A percentile compares a stretch with the other conserved stretches of the same genome.
Evolutionary conservation across 2,888 invertebrate species (phyloP).

Genomic region (Siphonodentalium dalli): DNA sequence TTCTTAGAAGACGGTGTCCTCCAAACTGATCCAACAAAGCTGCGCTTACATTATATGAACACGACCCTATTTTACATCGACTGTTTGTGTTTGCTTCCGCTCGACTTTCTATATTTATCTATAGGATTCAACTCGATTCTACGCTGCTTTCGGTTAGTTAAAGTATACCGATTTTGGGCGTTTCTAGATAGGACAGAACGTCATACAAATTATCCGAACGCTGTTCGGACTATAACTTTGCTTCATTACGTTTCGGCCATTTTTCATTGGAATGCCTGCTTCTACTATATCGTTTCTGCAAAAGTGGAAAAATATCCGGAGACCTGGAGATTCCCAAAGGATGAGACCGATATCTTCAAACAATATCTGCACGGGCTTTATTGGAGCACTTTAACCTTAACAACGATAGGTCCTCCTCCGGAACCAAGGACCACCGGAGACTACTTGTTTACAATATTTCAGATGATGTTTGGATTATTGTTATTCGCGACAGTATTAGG

Average conservation of each 20-base stretch:
- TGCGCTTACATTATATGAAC: slow-evolving; percentile 97
- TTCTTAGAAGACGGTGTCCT: slow-evolving; percentile 97
- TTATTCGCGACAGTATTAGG: slow-evolving; percentile 96
- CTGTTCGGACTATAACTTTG: slow-evolving; percentile 70
- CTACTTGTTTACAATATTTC: slow-evolving; percentile 93
- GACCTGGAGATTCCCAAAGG: slow-evolving; percentile 50
- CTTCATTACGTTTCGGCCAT: slow-evolving; percentile 93
- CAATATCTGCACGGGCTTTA: slow-evolving; percentile 97
- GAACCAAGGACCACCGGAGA: slow-evolving; percentile 91
- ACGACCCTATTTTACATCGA: slow-evolving; percentile 97
- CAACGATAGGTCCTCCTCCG: slow-evolving; percentile 92
- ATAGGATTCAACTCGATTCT: slow-evolving; percentile 93
- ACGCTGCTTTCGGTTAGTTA: slow-evolving; percentile 93
- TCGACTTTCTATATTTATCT: slow-evolving; percentile 97
- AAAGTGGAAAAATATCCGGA: slow-evolving; percentile 69
- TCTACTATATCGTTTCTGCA: slow-evolving; percentile 80
- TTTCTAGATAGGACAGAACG: slow-evolving; percentile 98
- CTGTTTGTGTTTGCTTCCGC: slow-evolving; percentile 94
- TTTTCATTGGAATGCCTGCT: slow-evolving; percentile 99
- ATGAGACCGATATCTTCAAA: slow-evolving; percentile 67
- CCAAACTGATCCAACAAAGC: slow-evolving; percentile 91
- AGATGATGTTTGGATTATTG: slow-evolving; percentile 91
- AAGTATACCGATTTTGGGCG: slow-evolving; percentile 97
- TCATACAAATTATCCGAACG: slow-evolving; percentile 98
- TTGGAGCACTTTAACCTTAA: slow-evolving; percentile 95